A percentile compares a stretch with the other conserved stretches of the same genome.
These are phyloP conservation scores for Margaritifera margaritifera DNA, from an alignment of 2,888 invertebrate genomes.

Conservation along the genomic window DNA sequence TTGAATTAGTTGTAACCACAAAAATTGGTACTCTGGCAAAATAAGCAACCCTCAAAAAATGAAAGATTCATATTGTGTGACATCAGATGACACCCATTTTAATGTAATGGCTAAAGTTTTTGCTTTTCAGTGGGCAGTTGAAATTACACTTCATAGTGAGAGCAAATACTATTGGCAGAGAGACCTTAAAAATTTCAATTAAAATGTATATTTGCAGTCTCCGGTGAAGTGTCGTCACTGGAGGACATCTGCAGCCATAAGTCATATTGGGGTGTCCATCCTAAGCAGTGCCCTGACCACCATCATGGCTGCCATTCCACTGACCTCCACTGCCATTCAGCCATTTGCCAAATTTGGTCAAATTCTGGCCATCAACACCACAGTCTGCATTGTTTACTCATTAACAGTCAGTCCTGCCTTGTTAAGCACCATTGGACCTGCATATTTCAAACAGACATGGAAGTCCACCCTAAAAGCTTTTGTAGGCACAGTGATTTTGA, in stretches of 20 bases:
- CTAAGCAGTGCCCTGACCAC: conserved; percentile 67
- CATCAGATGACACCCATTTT: too few relatives aligned
- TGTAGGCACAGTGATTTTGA: conserved; percentile 34
- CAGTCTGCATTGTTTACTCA: conserved; percentile 64
- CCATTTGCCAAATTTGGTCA: conserved; percentile 69
- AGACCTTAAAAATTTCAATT: neutral
- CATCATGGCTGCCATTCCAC: conserved; percentile 65
- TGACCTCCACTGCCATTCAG: conserved; percentile 65
- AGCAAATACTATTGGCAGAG: neutral
- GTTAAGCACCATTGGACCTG: conserved; percentile 59
- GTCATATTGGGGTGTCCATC: conserved; percentile 67
- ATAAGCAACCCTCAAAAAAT: too few relatives aligned
- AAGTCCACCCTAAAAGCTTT: conserved; percentile 46
- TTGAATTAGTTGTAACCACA: too few relatives aligned
- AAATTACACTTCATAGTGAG: neutral
- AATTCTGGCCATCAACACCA: conserved; percentile 68
- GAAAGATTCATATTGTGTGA: too few relatives aligned
- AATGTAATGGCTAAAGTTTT: too few relatives aligned
- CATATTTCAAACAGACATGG: conserved; percentile 48
- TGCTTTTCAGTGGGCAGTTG: too few relatives aligned
- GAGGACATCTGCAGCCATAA: conserved; percentile 60
- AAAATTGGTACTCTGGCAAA: too few relatives aligned
- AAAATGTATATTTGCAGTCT: conserved; percentile 33
- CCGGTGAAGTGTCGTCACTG: conserved; percentile 47
- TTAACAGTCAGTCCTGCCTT: conserved; percentile 63